A percentile compares a stretch with the other conserved stretches of the same genome.
These are phyloP conservation scores for Halesus radiatus DNA, from an alignment of 1,140 invertebrate species.

Conservation along the genomic window DNA sequence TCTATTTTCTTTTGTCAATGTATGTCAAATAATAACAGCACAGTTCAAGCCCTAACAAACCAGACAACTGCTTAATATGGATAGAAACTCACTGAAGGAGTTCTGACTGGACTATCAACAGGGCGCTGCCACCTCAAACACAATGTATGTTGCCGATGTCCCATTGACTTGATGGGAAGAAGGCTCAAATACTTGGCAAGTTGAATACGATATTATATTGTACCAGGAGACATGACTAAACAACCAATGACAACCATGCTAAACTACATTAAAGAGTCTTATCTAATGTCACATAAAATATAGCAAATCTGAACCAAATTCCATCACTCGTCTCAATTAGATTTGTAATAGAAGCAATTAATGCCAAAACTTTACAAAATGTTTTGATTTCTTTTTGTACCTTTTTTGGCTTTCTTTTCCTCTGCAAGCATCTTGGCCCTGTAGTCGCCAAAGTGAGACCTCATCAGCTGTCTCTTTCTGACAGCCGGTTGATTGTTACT, in stretches of 20 bases:
- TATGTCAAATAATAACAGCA: neutral
- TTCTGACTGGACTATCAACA: neutral
- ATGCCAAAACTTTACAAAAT: constrained; percentile 20
- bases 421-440: constrained; percentile 81
- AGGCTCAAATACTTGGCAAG: no score
- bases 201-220: no score
- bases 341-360: neutral
- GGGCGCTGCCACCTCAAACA: no score
- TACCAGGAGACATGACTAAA: no score
- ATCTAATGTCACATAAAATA: neutral
- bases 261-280: neutral
- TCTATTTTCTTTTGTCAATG: neutral
- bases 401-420: constrained; percentile 74
- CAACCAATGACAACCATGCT: no score
- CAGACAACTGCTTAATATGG: no score
- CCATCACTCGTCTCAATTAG: neutral
- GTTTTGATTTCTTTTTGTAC: constrained; percentile 46
- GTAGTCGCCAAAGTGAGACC: constrained; percentile 81
- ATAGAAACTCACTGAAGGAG: no score
- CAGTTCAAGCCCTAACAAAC: no score
- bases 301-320: neutral
- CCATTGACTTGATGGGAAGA: no score
- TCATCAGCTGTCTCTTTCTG: constrained; percentile 81
- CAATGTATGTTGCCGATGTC: no score
- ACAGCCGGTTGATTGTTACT: constrained; percentile 76